Percentiles rank a stretch among this genome's conserved stretches.
Conservation (phyloP, 2,888 invertebrate species). For the Drosophila tanythrix region DNA sequence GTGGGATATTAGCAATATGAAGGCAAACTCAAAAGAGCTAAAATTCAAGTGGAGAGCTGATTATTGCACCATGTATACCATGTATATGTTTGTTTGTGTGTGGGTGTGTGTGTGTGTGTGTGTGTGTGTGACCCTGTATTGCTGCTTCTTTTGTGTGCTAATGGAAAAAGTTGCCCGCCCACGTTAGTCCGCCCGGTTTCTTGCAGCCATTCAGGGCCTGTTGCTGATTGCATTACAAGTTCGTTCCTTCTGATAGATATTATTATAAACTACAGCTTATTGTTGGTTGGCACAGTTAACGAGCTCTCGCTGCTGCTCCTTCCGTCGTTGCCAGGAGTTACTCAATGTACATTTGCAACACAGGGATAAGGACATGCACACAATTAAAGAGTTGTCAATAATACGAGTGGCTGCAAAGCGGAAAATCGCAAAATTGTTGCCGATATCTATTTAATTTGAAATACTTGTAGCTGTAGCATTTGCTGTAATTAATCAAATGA, state of each 20-base stretch:
- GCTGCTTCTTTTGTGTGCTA: conserved; percentile 48
- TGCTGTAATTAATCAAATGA: neutral
- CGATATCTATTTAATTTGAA: conserved; percentile 15
- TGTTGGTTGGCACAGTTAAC: conserved; percentile 42
- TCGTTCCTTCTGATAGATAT: conserved; percentile 52
- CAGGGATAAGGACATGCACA: conserved; percentile 9
- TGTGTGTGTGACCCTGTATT: conserved; percentile 9
- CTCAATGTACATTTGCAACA: conserved; percentile 1
- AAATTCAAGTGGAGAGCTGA: conserved; percentile 43
- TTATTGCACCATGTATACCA: conserved; percentile 24
- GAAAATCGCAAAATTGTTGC: conserved; percentile 1
- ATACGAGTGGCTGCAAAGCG: neutral
- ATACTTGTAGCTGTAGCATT: neutral
- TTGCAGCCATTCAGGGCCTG: conserved; percentile 24
- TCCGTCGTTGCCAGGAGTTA: neutral
- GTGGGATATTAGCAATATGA: neutral
- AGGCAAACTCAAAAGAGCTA: conserved; percentile 19
- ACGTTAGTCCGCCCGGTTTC: neutral
- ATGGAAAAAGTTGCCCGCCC: conserved; percentile 61
- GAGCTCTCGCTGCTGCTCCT: neutral
- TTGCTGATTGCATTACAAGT: conserved; percentile 58
- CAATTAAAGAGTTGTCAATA: conserved; percentile 11
- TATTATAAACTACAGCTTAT: conserved; percentile 48
- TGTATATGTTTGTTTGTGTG: neutral
- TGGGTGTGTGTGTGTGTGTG: conserved; percentile 3